phyloP scores from a whole-genome alignment of 2,113 vertebrate species.

The Scomber colias region DNA sequence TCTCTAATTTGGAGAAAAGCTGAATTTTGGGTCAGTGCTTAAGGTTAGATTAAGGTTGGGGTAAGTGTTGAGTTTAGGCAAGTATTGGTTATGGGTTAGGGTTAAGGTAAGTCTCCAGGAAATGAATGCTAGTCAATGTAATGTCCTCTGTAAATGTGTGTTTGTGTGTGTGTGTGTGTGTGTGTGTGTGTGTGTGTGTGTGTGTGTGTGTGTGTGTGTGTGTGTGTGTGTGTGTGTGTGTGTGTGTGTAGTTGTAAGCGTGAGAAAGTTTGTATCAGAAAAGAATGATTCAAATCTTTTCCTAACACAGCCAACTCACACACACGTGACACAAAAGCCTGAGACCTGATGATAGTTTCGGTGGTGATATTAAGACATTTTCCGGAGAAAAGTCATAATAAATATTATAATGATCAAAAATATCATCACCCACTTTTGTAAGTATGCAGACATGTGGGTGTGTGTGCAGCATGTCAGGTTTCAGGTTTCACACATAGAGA shows the following conservation, averaged over 20 bases:
- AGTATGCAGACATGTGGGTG: not conserved
- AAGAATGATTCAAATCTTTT: not conserved
- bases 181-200: not conserved
- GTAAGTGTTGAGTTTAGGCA: too few relatives aligned
- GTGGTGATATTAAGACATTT: not conserved
- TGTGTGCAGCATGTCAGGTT: not conserved
- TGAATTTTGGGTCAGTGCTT: too few relatives aligned
- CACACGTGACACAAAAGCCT: not conserved
- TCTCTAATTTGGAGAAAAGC: too few relatives aligned
- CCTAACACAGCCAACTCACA: not conserved
- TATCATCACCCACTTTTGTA: not conserved
- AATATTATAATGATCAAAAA: not conserved
- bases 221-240: not conserved
- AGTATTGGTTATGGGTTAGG: too few relatives aligned
- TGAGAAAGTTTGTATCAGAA: too few relatives aligned
- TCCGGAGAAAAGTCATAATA: too few relatives aligned
- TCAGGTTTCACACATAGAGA: conserved; percentile 1
- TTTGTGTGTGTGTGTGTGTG: not conserved
- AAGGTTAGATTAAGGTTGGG: too few relatives aligned
- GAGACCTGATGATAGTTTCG: not conserved
- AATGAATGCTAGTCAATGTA: too few relatives aligned
- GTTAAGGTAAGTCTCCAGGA: too few relatives aligned
- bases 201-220: too few relatives aligned
- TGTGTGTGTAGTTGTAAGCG: not conserved
- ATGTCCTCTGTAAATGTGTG: too few relatives aligned